Evolutionary conservation across 1,140 invertebrate species (phyloP), one percentile per base, ranked within the genome.

Genomic region (Zaprionus lachaisei): DNA sequence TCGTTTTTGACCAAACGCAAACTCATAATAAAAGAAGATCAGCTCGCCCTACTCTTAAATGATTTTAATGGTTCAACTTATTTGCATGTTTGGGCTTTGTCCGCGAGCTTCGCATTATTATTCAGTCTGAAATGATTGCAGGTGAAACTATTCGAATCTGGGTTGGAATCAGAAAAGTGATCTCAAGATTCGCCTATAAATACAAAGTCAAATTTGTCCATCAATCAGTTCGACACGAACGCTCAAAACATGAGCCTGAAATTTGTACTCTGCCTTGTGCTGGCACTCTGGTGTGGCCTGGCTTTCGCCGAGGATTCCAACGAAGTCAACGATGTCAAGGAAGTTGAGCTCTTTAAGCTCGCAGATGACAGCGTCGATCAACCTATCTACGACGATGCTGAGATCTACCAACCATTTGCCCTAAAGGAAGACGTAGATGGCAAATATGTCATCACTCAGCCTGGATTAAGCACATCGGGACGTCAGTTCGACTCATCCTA

Each of bases 51-150:
- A 58, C 57, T 74, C 72, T 62, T 17, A 28, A 41, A 26, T 56
- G 37, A 49, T 22, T 74, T 69, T 38, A 62, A 69, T 69, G 20
- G 65, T 37, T 60, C 15, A 56, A 56, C 72, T 69, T n/a, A 69
- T 74, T 74, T 69, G 66, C 65, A 74, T 69, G n/a, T 22, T 5
- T 51, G 1, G 3, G 20, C 11, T 44, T 56, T 73, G 28, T 55
- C 20, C 47, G 26, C 11, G 9, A 14, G 24, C 58, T 60, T 60
- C 44, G 34, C 24, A 60, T 60, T 72, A n/a, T 31, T 51, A 51
- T 51, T 54, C 12, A 17, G 7, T 49, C 37, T 24, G 57, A 65
- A 47, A 38, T 26, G 34, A 47, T 41, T 60, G 24, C 62, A 41
- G 34, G 20, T 66, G 63, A 28, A 54, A 22, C 26, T n/a, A n/a